These are phyloP conservation scores for Eutrigla gurnardus DNA, from an alignment of 2,797 vertebrate species.

Conservation along the genomic window DNA sequence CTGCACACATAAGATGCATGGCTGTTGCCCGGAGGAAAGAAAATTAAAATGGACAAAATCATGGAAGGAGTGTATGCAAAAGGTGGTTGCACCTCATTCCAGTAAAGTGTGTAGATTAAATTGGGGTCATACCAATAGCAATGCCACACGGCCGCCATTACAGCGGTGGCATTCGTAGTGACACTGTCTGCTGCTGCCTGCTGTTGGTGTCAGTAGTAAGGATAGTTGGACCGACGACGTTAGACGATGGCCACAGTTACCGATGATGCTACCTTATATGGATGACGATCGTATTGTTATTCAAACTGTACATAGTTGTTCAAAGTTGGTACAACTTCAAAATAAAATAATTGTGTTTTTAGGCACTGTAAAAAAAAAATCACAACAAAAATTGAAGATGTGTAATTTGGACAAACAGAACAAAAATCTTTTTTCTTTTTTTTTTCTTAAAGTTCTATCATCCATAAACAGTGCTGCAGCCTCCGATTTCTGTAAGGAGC, in stretches of 20 bases:
- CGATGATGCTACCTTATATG: not conserved
- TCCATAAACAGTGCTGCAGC: not conserved
- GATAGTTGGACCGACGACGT: not conserved
- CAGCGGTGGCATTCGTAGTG: not conserved
- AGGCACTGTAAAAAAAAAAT: not conserved
- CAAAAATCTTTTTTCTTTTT: not conserved
- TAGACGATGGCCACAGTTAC: not conserved
- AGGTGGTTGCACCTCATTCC: not conserved
- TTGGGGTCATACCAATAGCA: not conserved
- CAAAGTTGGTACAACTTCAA: not conserved
- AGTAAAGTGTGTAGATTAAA: not conserved
- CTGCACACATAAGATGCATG: not conserved
- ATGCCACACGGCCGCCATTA: not conserved
- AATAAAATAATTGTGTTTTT: not conserved
- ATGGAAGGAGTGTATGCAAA: not conserved
- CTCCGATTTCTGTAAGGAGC: not conserved
- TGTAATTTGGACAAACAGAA: conserved; percentile 4
- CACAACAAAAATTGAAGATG: not conserved
- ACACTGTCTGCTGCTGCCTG: not conserved
- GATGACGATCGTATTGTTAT: not conserved
- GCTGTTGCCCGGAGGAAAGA: not conserved
- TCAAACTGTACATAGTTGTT: not conserved
- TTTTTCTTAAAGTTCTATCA: not conserved
- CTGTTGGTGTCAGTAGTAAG: not conserved
- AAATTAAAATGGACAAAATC: not conserved